phyloP scores from a whole-genome alignment of 2,797 vertebrate genomes.

The Intellagama lesueurii region DNA sequence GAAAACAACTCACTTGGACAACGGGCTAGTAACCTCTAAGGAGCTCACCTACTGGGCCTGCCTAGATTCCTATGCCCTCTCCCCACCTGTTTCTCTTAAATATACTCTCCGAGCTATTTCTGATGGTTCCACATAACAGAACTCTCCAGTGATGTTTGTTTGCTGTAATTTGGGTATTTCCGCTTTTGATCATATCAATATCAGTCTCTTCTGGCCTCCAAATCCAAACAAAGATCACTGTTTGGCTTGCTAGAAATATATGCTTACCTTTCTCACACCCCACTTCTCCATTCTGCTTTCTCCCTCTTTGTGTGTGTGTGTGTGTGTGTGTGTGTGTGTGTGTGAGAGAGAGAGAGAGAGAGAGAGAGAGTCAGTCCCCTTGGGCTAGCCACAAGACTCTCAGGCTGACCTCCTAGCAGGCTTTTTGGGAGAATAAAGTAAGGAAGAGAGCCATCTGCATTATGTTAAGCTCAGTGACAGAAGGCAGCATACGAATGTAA shows the following conservation, averaged over 20 bases:
- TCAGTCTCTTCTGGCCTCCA: background rate
- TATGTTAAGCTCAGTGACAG: background rate
- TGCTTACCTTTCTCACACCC: background rate
- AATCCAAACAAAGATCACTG: background rate
- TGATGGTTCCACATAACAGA: conserved; percentile 2
- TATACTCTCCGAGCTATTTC: background rate
- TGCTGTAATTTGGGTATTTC: background rate
- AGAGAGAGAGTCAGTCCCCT: too few relatives aligned
- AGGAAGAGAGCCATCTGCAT: background rate
- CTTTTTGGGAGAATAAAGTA: background rate
- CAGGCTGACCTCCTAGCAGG: background rate
- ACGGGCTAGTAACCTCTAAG: background rate
- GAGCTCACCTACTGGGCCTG: background rate
- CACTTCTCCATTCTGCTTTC: background rate
- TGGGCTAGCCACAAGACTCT: background rate
- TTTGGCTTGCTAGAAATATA: background rate
- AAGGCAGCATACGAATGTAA: background rate
- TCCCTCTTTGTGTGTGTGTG: too few relatives aligned
- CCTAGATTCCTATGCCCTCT: background rate
- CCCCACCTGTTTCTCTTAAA: background rate
- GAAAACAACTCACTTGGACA: background rate
- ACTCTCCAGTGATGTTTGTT: background rate
- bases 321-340: too few relatives aligned
- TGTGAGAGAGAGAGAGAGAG: too few relatives aligned
- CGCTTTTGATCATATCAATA: too few relatives aligned